Base-by-base conservation (phyloP, 2,113 vertebrate genomes). In the Orcinus orca region DNA sequence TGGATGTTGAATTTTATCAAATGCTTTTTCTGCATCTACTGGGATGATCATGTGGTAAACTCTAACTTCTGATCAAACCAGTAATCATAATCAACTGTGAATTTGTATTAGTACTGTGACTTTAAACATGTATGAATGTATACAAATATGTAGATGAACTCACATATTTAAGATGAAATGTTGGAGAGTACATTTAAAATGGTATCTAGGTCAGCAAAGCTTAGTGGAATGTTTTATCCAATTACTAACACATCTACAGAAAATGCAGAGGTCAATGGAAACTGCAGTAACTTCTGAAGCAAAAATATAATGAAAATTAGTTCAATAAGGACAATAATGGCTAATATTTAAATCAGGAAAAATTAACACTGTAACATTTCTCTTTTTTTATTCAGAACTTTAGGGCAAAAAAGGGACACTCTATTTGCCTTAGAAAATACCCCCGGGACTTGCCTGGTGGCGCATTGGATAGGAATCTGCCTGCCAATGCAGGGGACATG, bases 281-380 rank as follows among this genome's bases (percentile, higher is more conserved):
- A 90, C 3, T 71, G 26, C 10, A 91, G 12, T 10, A 85, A 94
- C 84, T 84, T 93, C 71, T 93, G 15, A 5, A 90, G 70, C 18
- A 84, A 92, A 96, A 95, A 44, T 70, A 87, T 76, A 86, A 44
- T 85, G 21, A 96, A 62, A 85, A 95, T 67, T 29, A 89, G 47
- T 84, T 15, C 31, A 86, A 1, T 36, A 82, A 91, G 23, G 6
- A 84, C 17, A 92, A 53, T 92, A 76, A 91, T 47, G 36, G 25
- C 68, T 96, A 84, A 79, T 77, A 92, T 67, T 91, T 93, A 77
- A 88, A 60, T 7, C 31, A 55, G 38, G 21, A 81, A 91, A 92
- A 87, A 76, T 8, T 25, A 84, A 86, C 14, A 80, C 0, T 67
- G 11, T 36, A 63, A 68, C 20, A 53, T 67, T 94, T 91, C 20